A percentile compares a stretch with the other conserved stretches of the same genome.
Evolutionary conservation across 2,888 invertebrate species (phyloP).

Genomic region (Noctua comes): DNA sequence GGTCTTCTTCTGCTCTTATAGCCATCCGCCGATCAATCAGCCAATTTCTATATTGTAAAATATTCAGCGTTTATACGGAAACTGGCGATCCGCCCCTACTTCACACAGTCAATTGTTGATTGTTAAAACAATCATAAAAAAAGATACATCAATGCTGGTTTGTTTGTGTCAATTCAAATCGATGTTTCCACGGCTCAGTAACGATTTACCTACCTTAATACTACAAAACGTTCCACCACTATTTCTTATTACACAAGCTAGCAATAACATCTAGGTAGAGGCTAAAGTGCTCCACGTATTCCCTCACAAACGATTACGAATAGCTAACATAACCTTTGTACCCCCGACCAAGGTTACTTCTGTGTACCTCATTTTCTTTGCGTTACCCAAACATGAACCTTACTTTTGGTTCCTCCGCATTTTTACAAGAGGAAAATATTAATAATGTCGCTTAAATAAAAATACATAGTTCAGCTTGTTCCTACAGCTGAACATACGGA

Average conservation of each 20-base stretch:
- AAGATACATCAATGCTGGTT: background rate
- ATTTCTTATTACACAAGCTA: slow-evolving; percentile 11
- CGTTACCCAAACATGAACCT: slow-evolving; percentile 56
- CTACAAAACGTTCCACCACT: background rate
- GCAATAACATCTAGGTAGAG: slow-evolving; percentile 17
- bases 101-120: background rate
- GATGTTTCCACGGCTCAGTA: background rate
- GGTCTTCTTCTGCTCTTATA: background rate
- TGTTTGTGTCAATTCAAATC: background rate
- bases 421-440: slow-evolving; percentile 77
- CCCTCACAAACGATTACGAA: slow-evolving; percentile 33
- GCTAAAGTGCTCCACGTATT: slow-evolving; percentile 30
- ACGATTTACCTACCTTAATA: background rate
- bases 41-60: background rate
- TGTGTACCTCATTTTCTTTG: slow-evolving; percentile 50
- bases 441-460: slow-evolving; percentile 84
- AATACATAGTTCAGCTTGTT: slow-evolving; percentile 79
- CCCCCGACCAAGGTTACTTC: slow-evolving; percentile 28
- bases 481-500: slow-evolving; percentile 83
- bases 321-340: slow-evolving; percentile 31
- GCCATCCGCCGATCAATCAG: background rate
- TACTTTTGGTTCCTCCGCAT: slow-evolving; percentile 52
- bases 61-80: background rate
- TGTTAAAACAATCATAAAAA: background rate
- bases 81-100: background rate